Conservation (phyloP, 2,888 invertebrate species). For the Leptinotarsa peninsularis region DNA sequence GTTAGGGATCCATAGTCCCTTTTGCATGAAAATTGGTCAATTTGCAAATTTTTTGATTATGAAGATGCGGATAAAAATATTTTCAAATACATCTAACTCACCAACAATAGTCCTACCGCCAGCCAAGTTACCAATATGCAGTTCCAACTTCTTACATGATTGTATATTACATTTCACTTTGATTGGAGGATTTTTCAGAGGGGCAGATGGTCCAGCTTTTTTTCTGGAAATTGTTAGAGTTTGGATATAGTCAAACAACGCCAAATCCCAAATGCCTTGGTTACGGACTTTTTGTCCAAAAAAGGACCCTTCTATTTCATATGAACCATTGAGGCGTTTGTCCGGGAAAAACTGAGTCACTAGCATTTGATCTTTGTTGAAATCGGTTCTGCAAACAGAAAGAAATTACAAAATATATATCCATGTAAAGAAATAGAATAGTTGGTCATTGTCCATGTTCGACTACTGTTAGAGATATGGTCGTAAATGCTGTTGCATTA, state of each 20-base stretch:
- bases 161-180: constrained; percentile 80
- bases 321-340: constrained; percentile 78
- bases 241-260: constrained; percentile 76
- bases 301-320: constrained; percentile 74
- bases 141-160: constrained; percentile 80
- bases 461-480: no score
- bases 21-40: no score
- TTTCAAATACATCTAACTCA: constrained; percentile 56
- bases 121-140: constrained; percentile 81
- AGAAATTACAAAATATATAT: neutral
- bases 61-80: no score
- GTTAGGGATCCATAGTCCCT: no score
- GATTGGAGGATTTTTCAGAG: constrained; percentile 62
- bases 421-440: no score
- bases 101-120: constrained; percentile 76
- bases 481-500: no score
- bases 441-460: no score
- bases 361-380: constrained; percentile 74
- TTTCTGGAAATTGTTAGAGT: constrained; percentile 74
- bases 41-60: no score
- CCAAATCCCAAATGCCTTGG: constrained; percentile 80
- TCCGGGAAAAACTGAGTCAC: constrained; percentile 88
- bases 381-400: constrained; percentile 72
- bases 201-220: constrained; percentile 64
- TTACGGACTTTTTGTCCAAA: constrained; percentile 74